Conservation (phyloP, 1,140 invertebrate species). For the Drosophila elegans region DNA sequence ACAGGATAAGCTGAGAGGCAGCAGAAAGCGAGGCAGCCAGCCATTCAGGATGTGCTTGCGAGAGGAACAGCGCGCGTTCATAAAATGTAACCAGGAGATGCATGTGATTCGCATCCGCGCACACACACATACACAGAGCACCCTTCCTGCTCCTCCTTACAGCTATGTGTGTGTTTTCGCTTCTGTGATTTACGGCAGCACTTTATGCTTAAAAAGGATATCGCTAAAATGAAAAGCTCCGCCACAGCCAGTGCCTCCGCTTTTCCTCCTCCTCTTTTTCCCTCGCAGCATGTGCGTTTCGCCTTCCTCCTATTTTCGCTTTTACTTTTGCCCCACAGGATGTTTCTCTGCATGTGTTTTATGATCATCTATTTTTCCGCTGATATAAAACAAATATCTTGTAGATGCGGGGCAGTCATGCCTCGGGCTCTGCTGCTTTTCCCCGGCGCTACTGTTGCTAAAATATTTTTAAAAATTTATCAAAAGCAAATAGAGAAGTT, state of each 20-base stretch:
- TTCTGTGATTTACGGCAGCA: conserved; percentile 82
- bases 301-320: conserved; percentile 67
- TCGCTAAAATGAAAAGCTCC: conserved; percentile 83
- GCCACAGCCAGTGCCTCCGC: conserved; percentile 28
- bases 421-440: conserved; percentile 25
- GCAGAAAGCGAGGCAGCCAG: conserved; percentile 27
- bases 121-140: conserved; percentile 41
- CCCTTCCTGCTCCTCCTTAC: conserved; percentile 35
- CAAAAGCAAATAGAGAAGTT: conserved; percentile 80
- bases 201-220: conserved; percentile 84
- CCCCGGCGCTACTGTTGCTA: conserved; percentile 38
- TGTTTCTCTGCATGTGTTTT: conserved; percentile 81
- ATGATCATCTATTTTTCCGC: conserved; percentile 83
- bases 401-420: conserved; percentile 58
- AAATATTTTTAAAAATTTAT: conserved; percentile 84
- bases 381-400: conserved; percentile 83
- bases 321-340: conserved; percentile 76
- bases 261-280: background rate
- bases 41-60: conserved; percentile 60
- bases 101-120: conserved; percentile 80
- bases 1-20: conserved; percentile 64
- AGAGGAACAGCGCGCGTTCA: conserved; percentile 69
- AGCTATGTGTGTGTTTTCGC: conserved; percentile 41
- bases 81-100: conserved; percentile 83
- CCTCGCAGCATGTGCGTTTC: conserved; percentile 32